Evolutionary conservation across 2,888 invertebrate species (phyloP).

Genomic region (Mycalesis mineus): DNA sequence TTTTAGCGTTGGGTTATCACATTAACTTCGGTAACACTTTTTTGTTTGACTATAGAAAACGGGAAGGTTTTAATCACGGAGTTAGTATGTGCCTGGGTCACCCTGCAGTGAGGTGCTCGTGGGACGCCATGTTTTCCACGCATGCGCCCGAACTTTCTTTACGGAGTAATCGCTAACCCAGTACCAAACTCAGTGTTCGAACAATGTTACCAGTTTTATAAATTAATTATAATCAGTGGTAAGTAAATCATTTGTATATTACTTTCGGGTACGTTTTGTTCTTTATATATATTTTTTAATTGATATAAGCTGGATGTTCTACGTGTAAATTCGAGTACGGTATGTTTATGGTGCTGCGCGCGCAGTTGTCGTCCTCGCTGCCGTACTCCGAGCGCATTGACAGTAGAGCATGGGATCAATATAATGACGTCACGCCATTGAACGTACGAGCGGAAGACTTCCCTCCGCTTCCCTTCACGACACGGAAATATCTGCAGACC

Average conservation of each 20-base stretch:
- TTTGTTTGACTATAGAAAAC: neutral
- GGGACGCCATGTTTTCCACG: conserved; percentile 69
- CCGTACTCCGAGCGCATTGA: conserved; percentile 46
- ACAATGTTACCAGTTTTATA: conserved; percentile 31
- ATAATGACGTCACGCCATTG: conserved; percentile 71
- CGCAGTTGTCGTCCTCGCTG: conserved; percentile 45
- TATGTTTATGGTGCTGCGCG: conserved; percentile 35
- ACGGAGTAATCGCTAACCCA: conserved; percentile 62
- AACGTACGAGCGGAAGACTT: conserved; percentile 41
- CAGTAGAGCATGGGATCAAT: conserved; percentile 54
- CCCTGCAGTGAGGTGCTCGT: conserved; percentile 63
- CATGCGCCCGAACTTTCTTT: conserved; percentile 60
- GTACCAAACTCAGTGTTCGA: conserved; percentile 25
- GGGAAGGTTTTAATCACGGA: neutral
- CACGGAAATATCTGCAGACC: conserved; percentile 36
- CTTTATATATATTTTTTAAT: conserved; percentile 5
- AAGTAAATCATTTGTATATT: neutral
- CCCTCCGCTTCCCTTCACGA: conserved; percentile 41
- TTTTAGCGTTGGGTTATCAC: neutral
- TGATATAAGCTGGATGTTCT: neutral
- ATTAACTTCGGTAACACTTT: neutral
- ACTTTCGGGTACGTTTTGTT: neutral
- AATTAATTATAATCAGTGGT: neutral
- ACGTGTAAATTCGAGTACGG: neutral
- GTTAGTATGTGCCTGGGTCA: conserved; percentile 51